Evolutionary conservation across 2,888 invertebrate genomes (phyloP), one percentile per base, ranked within the genome.

Genomic region (Ametastegia equiseti): DNA sequence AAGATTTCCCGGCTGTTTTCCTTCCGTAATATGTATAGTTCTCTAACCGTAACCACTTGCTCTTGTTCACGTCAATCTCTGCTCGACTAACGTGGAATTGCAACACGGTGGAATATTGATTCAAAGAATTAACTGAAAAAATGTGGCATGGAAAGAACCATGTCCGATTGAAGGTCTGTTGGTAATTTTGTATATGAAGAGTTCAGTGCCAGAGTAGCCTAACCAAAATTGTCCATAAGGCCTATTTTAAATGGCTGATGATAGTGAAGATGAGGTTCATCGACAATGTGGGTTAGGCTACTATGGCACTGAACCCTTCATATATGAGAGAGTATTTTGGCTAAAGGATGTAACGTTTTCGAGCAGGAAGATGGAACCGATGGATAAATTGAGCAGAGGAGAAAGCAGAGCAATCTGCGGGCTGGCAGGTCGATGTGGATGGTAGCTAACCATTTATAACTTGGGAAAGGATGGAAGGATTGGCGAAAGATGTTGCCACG

Each of bases 361-460:
- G 19, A 78, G 45, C 27, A 81, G 80, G 50, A 73, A 50, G 80
- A 83, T 80, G 85, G 84, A 87, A 87, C 86, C 88, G 84, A 89
- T 89, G 86, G 87, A 88, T 88, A 88, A 88, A 88, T 88, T 86
- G 87, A 86, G 86, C 71, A 81, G 83, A 80, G 83, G 81, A 81
- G 83, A 84, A 86, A 87, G 85, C 85, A 83, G 84, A 85, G 83
- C 85, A 88, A 85, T 87, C 86, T 86, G 84, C 80, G 84, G 85
- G 69, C 81, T 84, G 85, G 83, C 84, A 81, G 84, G 83, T 77
- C 84, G 82, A 84, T 87, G 50, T 85, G 87, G 85, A 88, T 86
- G 88, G 86, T 81, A 84, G 84, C 85, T 82, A 81, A 84, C 84
- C 89, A 90, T 89, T 90, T 90, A 88, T 89, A 88, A 88, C 84